These are phyloP conservation scores for Hypocryptadius cinnamomeus DNA, from an alignment of 2,113 vertebrate species.

Conservation along the genomic window DNA sequence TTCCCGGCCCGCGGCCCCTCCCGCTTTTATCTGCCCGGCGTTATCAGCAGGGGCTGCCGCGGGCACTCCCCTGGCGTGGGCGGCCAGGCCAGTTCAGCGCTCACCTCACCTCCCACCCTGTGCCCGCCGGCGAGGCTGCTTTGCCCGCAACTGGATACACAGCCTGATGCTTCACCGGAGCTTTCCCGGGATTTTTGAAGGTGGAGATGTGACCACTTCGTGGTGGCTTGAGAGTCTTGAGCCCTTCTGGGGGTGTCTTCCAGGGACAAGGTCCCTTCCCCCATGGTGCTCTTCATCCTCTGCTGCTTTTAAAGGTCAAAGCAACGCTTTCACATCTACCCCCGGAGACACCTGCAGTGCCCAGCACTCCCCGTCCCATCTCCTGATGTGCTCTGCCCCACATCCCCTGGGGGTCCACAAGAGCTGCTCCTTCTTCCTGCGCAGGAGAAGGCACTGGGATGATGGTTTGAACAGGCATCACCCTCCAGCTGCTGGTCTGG, in stretches of 20 bases:
- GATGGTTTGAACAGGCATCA: background rate
- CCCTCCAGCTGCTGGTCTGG: background rate
- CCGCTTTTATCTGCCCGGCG: background rate
- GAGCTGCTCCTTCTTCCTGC: background rate
- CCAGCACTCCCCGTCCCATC: background rate
- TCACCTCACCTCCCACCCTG: background rate
- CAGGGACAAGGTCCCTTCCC: background rate
- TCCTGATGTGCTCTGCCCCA: background rate
- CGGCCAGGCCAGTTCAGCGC: background rate
- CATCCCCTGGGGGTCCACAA: rapidly evolving
- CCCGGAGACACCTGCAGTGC: background rate
- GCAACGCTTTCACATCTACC: background rate
- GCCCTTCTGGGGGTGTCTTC: background rate
- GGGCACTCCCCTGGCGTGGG: background rate
- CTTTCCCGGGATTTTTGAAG: background rate
- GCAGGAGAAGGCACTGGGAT: background rate
- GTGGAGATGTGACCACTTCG: background rate
- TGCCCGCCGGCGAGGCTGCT: background rate
- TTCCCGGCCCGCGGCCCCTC: background rate
- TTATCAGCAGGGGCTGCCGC: background rate
- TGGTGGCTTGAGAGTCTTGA: background rate
- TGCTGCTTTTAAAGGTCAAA: background rate
- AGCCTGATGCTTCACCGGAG: background rate
- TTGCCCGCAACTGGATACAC: rapidly evolving
- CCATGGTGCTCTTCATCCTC: background rate